Conservation (phyloP, 1,140 invertebrate species). For the Magallana angulata region DNA sequence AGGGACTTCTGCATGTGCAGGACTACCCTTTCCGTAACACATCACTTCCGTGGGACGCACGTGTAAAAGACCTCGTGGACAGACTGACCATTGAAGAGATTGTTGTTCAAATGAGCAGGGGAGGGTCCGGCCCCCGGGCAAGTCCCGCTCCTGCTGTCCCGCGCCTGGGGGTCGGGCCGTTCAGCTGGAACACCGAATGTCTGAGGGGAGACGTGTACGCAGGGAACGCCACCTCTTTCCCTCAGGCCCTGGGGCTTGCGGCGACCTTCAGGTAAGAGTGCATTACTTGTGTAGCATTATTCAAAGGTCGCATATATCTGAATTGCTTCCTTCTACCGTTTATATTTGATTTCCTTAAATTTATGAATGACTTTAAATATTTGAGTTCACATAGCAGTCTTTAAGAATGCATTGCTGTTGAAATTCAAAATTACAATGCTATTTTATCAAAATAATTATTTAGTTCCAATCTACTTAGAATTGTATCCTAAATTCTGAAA, state of each 20-base stretch:
- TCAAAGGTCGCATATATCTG: too few relatives aligned
- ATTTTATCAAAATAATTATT: too few relatives aligned
- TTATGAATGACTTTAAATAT: too few relatives aligned
- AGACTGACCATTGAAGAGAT: conserved; percentile 74
- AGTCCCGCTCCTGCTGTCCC: conserved; percentile 73
- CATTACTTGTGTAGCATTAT: neutral
- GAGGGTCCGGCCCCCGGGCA: conserved; percentile 66
- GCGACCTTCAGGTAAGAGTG: conserved; percentile 73
- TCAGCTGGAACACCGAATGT: conserved; percentile 77
- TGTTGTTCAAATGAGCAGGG: conserved; percentile 72
- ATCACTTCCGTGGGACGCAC: conserved; percentile 66
- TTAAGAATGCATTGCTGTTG: too few relatives aligned
- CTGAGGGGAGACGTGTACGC: conserved; percentile 69
- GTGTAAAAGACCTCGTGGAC: conserved; percentile 72
- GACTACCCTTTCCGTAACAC: conserved; percentile 67
- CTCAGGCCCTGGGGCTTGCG: conserved; percentile 74
- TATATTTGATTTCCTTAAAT: too few relatives aligned
- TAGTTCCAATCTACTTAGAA: too few relatives aligned
- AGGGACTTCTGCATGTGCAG: neutral
- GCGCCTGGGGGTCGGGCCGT: conserved; percentile 73
- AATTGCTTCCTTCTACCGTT: too few relatives aligned
- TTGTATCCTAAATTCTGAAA: too few relatives aligned
- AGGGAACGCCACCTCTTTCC: conserved; percentile 75
- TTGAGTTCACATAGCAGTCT: too few relatives aligned
- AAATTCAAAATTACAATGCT: too few relatives aligned